Conservation (phyloP, 2,113 vertebrate genomes). For the Elgaria multicarinata region DNA sequence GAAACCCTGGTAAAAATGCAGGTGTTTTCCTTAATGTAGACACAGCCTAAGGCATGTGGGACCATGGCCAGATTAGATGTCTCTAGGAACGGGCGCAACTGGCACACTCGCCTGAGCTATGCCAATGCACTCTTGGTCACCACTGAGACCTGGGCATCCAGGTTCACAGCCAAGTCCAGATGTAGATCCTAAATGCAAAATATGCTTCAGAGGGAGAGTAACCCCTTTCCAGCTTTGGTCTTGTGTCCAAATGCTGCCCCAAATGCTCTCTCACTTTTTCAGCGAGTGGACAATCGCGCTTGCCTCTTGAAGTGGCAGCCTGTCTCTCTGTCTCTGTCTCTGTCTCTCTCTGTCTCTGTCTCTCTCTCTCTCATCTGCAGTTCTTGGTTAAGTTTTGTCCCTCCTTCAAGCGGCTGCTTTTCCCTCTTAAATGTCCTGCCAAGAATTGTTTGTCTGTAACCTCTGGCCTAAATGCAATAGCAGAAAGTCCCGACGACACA, state of each 20-base stretch:
- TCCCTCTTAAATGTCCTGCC: background rate
- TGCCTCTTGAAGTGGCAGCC: background rate
- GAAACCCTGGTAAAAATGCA: no score
- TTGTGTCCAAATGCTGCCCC: background rate
- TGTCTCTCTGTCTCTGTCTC: background rate
- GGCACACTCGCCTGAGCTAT: no score
- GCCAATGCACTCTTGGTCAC: no score
- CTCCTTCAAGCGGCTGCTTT: background rate
- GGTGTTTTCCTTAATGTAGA: no score
- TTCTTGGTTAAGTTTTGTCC: background rate
- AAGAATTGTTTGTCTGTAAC: conserved; percentile 11
- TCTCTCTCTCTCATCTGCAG: background rate
- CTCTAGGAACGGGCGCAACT: no score
- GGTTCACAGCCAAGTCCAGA: no score
- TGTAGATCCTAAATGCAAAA: no score
- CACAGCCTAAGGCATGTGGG: no score
- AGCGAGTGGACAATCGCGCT: background rate
- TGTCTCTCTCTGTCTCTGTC: background rate
- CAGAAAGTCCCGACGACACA: background rate
- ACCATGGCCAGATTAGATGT: no score
- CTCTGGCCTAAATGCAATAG: background rate
- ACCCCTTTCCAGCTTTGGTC: no score
- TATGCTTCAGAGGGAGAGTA: no score
- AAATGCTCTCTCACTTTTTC: background rate
- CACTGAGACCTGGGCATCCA: no score